These are phyloP conservation scores for Spodoptera litura DNA, from an alignment of 1,140 invertebrate genomes.

Conservation along the genomic window DNA sequence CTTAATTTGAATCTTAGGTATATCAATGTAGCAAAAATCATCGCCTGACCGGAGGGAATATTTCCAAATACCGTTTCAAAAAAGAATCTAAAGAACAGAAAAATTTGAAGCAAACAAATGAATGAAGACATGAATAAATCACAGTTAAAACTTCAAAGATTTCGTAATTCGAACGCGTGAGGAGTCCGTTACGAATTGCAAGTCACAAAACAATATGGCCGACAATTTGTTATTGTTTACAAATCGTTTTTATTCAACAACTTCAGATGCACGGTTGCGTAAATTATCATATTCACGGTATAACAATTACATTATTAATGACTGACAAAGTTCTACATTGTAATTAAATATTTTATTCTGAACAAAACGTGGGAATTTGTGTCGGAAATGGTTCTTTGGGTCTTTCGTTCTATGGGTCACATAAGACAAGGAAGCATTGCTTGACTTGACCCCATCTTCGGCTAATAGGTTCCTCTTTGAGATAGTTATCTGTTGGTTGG, in stretches of 20 bases:
- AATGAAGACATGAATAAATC: neutral
- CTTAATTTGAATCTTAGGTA: too few relatives aligned
- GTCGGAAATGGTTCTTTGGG: neutral
- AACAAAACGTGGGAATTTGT: conserved; percentile 42
- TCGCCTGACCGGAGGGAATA: neutral
- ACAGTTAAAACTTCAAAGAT: neutral
- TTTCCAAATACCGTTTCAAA: neutral
- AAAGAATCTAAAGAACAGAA: neutral
- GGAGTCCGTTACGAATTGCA: neutral
- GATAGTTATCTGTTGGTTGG: neutral
- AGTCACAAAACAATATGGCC: neutral
- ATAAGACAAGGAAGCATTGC: conserved; percentile 8
- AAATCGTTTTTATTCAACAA: neutral
- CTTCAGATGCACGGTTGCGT: conserved; percentile 19
- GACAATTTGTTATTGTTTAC: conserved; percentile 26
- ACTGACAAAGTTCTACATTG: conserved; percentile 19
- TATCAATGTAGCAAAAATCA: neutral
- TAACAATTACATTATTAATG: conserved; percentile 49
- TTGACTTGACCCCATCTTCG: neutral
- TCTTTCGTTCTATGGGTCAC: conserved; percentile 2
- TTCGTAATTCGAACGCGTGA: neutral
- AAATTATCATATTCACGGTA: conserved; percentile 28
- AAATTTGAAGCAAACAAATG: neutral
- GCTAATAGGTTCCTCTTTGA: neutral
- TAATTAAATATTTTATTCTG: conserved; percentile 34